Conservation (phyloP, 1,140 invertebrate species). For the Platorchestia sp. region DNA sequence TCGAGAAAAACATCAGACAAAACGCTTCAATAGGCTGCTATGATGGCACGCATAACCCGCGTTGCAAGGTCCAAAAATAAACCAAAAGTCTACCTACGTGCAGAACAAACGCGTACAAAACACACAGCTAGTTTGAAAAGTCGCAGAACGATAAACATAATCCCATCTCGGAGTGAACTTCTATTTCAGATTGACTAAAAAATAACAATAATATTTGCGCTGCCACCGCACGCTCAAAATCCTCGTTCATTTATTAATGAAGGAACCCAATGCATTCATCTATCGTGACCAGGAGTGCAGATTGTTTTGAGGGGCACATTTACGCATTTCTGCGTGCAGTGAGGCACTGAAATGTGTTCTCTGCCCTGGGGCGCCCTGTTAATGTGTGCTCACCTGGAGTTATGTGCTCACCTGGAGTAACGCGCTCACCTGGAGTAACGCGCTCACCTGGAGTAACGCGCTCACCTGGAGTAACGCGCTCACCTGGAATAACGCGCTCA, state of each 20-base stretch:
- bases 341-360: background rate
- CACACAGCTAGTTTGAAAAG: too few species aligned
- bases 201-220: too few species aligned
- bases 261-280: too few species aligned
- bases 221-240: too few species aligned
- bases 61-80: background rate
- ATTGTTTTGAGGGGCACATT: too few species aligned
- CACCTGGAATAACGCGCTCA: background rate
- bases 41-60: background rate
- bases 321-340: too few species aligned
- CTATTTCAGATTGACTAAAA: too few species aligned
- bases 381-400: background rate
- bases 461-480: background rate
- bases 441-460: background rate
- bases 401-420: background rate
- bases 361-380: background rate
- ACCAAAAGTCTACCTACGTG: background rate
- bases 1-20: background rate
- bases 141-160: too few species aligned
- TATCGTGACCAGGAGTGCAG: too few species aligned
- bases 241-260: too few species aligned
- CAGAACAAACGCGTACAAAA: too few species aligned
- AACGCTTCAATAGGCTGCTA: background rate
- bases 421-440: background rate
- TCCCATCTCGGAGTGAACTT: too few species aligned